Base-by-base conservation (phyloP, 1,140 invertebrate genomes). In the Drosophila asahinai region DNA sequence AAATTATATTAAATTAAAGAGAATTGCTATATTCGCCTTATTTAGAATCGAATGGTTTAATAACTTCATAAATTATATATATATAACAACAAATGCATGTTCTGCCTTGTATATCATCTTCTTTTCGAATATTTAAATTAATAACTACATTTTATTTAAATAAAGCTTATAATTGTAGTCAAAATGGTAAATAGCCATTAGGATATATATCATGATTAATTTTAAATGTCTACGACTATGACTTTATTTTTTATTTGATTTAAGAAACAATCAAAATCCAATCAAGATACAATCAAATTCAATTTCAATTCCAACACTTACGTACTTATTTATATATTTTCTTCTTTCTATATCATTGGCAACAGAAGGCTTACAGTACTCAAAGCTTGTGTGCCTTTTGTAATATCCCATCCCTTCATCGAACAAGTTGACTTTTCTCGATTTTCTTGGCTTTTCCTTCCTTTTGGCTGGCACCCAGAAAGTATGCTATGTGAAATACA, bases 401-500 rank as follows among this genome's bases (percentile, higher is more conserved):
- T 12, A 33, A 47, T 25, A 43, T 36, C 63, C 27, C 25, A 3
- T 60, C 12, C 22, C 33, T 27, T 40, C 33, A 9, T 43, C 38
- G 11, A 52, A 30, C 7, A 43, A 60, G 52, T 75, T 48, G n/a
- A 72, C 65, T 60, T 54, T 73, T 11, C 15, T 30, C 25, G 6
- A 25, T 43, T 36, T 62, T 33, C 19, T 51, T 43, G 11, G 11
- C 63, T 38, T 47, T 38, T 33, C 54, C 45, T 38, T 40, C 54
- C 45, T 40, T 65, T 78, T 77, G 82, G 78, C 64, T 33, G 9
- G n/a, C 25, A 57, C 17, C 74, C 78, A 81, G 68, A 61, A 54
- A 48, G 43, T 57, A 45, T 43, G 43, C 7, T 17, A 62, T n/a
- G 36, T 17, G 22, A 51, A 48, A 61, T 57, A 48, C 52, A 54